Conservation (phyloP, 2,888 invertebrate species). For the Ommatoiulus sabulosus region DNA sequence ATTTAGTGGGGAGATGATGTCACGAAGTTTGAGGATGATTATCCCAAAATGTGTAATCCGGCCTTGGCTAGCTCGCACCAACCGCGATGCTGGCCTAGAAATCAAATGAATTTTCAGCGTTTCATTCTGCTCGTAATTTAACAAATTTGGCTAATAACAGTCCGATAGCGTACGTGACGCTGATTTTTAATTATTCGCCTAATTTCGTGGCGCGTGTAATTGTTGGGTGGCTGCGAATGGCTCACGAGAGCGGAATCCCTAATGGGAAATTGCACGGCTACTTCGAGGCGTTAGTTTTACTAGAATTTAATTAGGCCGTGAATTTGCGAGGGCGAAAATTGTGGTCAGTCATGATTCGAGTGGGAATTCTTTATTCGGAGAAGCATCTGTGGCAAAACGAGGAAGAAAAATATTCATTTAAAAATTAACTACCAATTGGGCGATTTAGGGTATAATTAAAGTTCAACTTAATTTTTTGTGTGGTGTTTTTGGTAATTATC, state of each 20-base stretch:
- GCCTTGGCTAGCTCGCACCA: conserved; percentile 2
- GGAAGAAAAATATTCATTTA: neutral
- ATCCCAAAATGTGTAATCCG: conserved; percentile 1
- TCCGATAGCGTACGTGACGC: neutral
- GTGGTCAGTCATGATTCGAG: neutral
- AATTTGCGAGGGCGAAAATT: conserved; percentile 6
- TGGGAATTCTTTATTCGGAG: neutral
- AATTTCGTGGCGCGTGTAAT: neutral
- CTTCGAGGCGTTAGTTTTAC: neutral
- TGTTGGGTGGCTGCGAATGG: neutral
- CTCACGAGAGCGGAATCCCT: neutral
- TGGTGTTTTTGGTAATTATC: too few relatives aligned
- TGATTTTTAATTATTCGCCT: conserved; percentile 12
- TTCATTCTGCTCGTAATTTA: neutral
- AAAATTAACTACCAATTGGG: neutral
- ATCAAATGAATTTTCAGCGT: neutral
- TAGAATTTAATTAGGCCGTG: neutral
- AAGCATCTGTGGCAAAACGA: neutral
- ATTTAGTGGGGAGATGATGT: neutral
- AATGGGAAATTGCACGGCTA: neutral
- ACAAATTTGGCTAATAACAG: neutral
- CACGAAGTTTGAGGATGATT: neutral
- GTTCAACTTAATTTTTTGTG: too few relatives aligned
- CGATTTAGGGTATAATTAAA: too few relatives aligned
- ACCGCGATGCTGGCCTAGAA: neutral